A percentile compares a stretch with the other conserved stretches of the same genome.
phyloP scores from a whole-genome alignment of 1,140 invertebrate species.

The Apocrypta bakeri region DNA sequence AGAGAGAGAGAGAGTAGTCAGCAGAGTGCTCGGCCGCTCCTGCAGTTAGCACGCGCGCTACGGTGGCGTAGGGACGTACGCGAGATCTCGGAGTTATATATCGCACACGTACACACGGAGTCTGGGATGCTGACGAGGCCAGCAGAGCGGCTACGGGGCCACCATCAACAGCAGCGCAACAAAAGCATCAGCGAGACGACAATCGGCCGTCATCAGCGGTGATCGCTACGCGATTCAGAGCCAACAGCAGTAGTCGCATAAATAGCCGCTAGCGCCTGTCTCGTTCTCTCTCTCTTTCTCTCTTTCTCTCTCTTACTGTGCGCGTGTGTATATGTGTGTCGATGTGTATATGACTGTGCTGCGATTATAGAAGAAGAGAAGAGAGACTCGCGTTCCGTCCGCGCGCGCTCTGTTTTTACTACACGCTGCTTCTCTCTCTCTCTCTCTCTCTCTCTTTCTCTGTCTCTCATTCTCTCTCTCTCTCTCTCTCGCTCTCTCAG shows the following conservation, averaged over 20 bases:
- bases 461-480: slow-evolving; percentile 4
- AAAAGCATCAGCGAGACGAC: not conserved
- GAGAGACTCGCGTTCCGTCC: not conserved
- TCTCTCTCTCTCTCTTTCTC: not conserved
- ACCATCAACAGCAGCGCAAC: slow-evolving; percentile 1
- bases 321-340: slow-evolving; percentile 12
- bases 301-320: not conserved
- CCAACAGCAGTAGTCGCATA: not conserved
- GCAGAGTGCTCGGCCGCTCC: not conserved
- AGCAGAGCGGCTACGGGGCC: not conserved
- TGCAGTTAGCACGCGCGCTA: slow-evolving; percentile 50
- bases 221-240: not conserved
- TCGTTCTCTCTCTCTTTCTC: slow-evolving; percentile 16
- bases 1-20: slow-evolving; percentile 1
- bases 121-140: slow-evolving; percentile 21
- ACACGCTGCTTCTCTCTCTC: slow-evolving; percentile 4
- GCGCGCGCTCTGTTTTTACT: not conserved
- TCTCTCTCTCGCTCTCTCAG: not conserved
- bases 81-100: not conserved
- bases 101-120: not conserved
- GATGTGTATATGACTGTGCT: slow-evolving; percentile 42
- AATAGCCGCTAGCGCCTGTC: slow-evolving; percentile 17
- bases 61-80: slow-evolving; percentile 4
- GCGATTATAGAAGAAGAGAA: not conserved
- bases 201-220: not conserved